Base-by-base conservation (phyloP, 1,140 invertebrate genomes). In the Halyomorpha halys region DNA sequence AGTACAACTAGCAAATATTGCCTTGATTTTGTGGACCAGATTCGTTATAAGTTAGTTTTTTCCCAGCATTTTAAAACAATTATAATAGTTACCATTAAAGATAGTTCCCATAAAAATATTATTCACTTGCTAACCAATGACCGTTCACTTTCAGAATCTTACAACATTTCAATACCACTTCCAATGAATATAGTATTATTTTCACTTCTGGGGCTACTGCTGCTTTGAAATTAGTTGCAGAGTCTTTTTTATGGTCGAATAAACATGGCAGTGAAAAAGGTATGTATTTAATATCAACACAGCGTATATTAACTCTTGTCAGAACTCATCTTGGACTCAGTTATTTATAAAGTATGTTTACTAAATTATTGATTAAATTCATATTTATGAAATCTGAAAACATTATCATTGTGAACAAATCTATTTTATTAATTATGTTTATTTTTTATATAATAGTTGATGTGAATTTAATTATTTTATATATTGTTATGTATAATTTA, bases 131-230 rank as follows among this genome's bases (percentile, higher is more conserved):
- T 39, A 68, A 30, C 67, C 65, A 70, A 68, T 70, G 74, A 75
- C 68, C 8, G 8, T 30, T 30, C 27, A 8, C 8, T 39, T 39
- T 39, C 69, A 92, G 90, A 72, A 80, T 97, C 67, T 76, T 97
- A 21, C 77, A 86, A 44, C 85, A 90, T 74, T 97, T 97, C 69
- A 86, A 94, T 66, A 89, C 91, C 49, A 82, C 80, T 65, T 70
- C 81, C 0, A 82, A 90, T 21, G 84, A 91, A 61, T 97, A 97
- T 73, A 82, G 80, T 69, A 79, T 97, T 2, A 83, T 98, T 68
- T 98, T 98, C 70, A 97, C 94, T 47, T 86, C 87, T 0, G 91
- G 93, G 16, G 85, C 93, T 19, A 97, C 94, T 34, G 83, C 82
- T 16, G 82, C 89, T 1, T 72, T 97, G 6, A 94, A 94, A 79